phyloP scores from a whole-genome alignment of 2,888 invertebrate species.

The Latheticus oryzae region DNA sequence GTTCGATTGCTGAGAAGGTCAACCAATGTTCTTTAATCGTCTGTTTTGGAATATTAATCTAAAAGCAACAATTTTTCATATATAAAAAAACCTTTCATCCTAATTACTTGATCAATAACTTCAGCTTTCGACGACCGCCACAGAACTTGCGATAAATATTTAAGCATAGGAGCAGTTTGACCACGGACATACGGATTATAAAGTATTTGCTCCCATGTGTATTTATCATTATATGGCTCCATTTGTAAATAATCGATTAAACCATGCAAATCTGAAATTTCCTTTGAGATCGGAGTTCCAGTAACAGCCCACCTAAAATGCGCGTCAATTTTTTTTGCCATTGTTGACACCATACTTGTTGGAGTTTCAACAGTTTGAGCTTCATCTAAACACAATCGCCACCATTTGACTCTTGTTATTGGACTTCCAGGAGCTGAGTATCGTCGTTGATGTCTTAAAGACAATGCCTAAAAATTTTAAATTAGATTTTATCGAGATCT shows the following conservation, averaged over 20 bases:
- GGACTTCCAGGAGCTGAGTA: slow-evolving; percentile 76
- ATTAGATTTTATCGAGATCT: too few relatives aligned
- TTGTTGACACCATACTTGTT: slow-evolving; percentile 70
- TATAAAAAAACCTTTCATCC: too few relatives aligned
- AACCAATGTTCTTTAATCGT: slow-evolving; percentile 70
- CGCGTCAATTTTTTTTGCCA: slow-evolving; percentile 71
- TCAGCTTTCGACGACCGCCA: slow-evolving; percentile 79
- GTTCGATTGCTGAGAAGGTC: slow-evolving; percentile 78
- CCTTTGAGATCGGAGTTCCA: slow-evolving; percentile 71
- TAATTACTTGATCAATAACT: slow-evolving; percentile 71
- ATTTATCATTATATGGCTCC: slow-evolving; percentile 68
- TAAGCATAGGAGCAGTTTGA: slow-evolving; percentile 65
- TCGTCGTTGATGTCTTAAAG: slow-evolving; percentile 67
- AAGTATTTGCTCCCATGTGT: slow-evolving; percentile 69
- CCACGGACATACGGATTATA: slow-evolving; percentile 68
- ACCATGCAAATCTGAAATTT: slow-evolving; percentile 65
- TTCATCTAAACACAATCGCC: slow-evolving; percentile 83
- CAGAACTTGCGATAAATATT: slow-evolving; percentile 69
- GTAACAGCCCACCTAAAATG: slow-evolving; percentile 80
- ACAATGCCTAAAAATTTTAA: slow-evolving; percentile 42
- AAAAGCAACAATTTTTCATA: too few relatives aligned
- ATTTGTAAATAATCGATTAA: slow-evolving; percentile 72
- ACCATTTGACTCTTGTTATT: slow-evolving; percentile 77
- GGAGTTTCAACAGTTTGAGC: slow-evolving; percentile 82
- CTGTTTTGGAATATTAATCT: slow-evolving; percentile 75